phyloP scores from a whole-genome alignment of 2,888 invertebrate species.

The Bibio marci region DNA sequence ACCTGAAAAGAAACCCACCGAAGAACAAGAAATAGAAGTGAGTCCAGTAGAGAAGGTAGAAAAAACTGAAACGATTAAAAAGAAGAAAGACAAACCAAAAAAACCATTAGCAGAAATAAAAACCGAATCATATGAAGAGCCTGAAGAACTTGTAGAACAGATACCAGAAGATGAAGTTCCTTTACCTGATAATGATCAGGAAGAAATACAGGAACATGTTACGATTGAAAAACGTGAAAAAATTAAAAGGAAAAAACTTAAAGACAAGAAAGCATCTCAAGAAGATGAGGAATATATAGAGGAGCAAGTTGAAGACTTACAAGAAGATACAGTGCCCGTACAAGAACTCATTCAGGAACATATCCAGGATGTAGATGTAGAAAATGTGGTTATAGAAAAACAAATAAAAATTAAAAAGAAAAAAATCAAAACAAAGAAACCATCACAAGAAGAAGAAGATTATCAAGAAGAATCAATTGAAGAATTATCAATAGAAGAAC shows the following conservation, averaged over 20 bases:
- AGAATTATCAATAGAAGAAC: too few species aligned
- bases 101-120: too few species aligned
- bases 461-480: too few species aligned
- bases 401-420: conserved; percentile 6
- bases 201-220: conserved; percentile 16
- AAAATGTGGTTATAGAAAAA: conserved; percentile 7
- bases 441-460: too few species aligned
- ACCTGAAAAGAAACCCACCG: conserved; percentile 21
- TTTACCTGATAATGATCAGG: too few species aligned
- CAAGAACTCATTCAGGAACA: not conserved
- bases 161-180: not conserved
- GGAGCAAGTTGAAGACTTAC: too few species aligned
- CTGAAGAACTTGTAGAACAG: conserved; percentile 14
- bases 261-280: conserved; percentile 5
- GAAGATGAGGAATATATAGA: conserved; percentile 16
- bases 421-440: not conserved
- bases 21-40: conserved; percentile 17
- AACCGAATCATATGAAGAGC: conserved; percentile 20
- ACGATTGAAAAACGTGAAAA: conserved; percentile 18
- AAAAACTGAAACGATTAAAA: conserved; percentile 14
- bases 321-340: not conserved
- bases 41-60: conserved; percentile 10
- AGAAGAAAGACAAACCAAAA: too few species aligned
- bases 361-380: not conserved
- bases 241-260: conserved; percentile 19